Evolutionary conservation across 2,888 invertebrate genomes (phyloP).

Genomic region (Helicoverpa assulta): DNA sequence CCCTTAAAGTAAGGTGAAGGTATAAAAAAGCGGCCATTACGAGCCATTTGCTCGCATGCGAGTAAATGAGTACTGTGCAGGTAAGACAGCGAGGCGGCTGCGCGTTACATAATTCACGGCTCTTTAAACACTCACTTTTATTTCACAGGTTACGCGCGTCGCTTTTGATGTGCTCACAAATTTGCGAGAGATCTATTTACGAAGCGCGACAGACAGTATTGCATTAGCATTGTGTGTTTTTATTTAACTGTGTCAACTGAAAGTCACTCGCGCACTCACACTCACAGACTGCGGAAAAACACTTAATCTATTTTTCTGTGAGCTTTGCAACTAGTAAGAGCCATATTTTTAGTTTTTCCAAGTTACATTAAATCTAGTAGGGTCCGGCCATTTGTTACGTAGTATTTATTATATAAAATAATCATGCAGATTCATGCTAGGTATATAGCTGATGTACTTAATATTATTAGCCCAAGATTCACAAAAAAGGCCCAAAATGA

Average conservation of each 20-base stretch:
- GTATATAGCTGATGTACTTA: too few relatives aligned
- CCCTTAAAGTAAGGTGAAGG: conserved; percentile 58
- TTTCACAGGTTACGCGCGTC: conserved; percentile 69
- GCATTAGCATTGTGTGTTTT: conserved; percentile 51
- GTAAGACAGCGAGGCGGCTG: conserved; percentile 59
- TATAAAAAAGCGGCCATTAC: conserved; percentile 67
- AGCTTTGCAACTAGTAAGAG: neutral
- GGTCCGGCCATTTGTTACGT: neutral
- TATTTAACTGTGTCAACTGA: conserved; percentile 42
- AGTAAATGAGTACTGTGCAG: conserved; percentile 67
- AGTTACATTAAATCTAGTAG: neutral
- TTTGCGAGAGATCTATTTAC: conserved; percentile 71
- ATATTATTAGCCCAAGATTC: neutral
- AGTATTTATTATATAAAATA: neutral
- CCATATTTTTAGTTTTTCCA: neutral
- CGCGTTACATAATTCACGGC: conserved; percentile 72
- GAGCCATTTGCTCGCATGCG: conserved; percentile 63
- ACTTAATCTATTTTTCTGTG: neutral
- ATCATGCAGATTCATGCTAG: neutral
- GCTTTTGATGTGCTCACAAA: conserved; percentile 70
- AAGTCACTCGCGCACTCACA: conserved; percentile 5
- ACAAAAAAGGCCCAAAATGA: neutral
- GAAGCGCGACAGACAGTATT: conserved; percentile 58
- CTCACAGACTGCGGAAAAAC: neutral
- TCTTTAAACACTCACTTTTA: conserved; percentile 76